Percentiles rank a stretch among this genome's conserved stretches.
Conservation (phyloP, 2,797 vertebrate genomes). For the Bufotes viridis region DNA sequence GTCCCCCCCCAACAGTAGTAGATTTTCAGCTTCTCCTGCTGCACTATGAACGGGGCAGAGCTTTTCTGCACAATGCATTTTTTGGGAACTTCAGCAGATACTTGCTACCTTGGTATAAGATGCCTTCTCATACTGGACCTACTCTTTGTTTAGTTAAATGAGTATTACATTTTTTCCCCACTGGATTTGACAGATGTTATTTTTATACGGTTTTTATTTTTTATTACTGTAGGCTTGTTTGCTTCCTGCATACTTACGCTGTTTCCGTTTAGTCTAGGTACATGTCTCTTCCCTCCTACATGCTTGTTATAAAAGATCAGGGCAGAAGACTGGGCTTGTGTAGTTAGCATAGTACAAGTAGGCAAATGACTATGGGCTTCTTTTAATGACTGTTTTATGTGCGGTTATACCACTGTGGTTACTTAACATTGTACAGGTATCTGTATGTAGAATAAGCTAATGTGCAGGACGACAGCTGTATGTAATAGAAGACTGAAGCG, state of each 20-base stretch:
- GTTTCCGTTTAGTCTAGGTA: slow-evolving; percentile 5
- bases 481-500: slow-evolving; percentile 29
- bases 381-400: slow-evolving; percentile 23
- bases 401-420: slow-evolving; percentile 32
- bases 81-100: not conserved
- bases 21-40: no score
- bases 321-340: slow-evolving; percentile 64
- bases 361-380: not conserved
- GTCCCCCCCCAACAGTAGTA: no score
- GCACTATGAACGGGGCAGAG: no score
- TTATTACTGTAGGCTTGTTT: slow-evolving; percentile 2
- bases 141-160: not conserved
- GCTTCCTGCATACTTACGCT: slow-evolving; percentile 53
- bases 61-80: no score
- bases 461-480: not conserved
- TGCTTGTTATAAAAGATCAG: slow-evolving; percentile 69
- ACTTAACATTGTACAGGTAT: slow-evolving; percentile 30
- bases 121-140: slow-evolving; percentile 19
- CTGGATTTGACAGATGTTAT: slow-evolving; percentile 23
- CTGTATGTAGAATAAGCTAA: slow-evolving; percentile 29
- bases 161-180: not conserved
- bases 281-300: slow-evolving; percentile 65
- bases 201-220: slow-evolving; percentile 12
- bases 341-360: slow-evolving; percentile 71
- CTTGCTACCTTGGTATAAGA: not conserved